Evolutionary conservation across 2,797 vertebrate genomes (phyloP).

Genomic region (Botia almorhae): DNA sequence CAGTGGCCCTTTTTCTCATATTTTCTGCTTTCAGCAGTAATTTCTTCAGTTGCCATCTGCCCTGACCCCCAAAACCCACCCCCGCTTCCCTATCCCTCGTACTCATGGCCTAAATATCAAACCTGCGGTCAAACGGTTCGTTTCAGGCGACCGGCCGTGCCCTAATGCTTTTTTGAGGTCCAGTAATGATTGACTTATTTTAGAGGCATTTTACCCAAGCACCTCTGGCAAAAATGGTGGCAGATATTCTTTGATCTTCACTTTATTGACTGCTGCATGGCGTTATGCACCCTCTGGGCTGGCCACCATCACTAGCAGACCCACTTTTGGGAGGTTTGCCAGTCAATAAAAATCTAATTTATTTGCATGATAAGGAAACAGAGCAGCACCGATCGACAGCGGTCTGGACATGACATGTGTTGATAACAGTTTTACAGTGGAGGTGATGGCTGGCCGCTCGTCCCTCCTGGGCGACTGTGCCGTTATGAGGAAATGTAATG

Average conservation of each 20-base stretch:
- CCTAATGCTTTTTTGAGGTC: constrained; percentile 7
- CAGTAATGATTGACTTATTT: constrained; percentile 59
- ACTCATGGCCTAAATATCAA: not conserved
- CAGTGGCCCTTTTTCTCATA: not conserved
- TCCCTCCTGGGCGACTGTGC: not conserved
- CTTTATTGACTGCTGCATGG: constrained; percentile 54
- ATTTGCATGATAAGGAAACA: constrained; percentile 56
- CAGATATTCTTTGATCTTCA: constrained; percentile 51
- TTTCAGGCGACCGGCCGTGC: constrained; percentile 10
- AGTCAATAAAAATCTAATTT: constrained; percentile 41
- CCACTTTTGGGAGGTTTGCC: constrained; percentile 38
- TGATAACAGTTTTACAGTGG: constrained; percentile 21
- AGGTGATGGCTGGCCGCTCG: not conserved
- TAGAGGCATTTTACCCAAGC: constrained; percentile 49
- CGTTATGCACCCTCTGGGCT: constrained; percentile 26
- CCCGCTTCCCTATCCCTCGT: not conserved
- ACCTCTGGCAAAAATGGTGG: constrained; percentile 47
- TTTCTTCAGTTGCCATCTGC: constrained; percentile 8
- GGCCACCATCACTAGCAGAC: constrained; percentile 34
- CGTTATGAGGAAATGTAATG: not conserved
- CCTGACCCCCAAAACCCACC: not conserved
- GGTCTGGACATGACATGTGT: constrained; percentile 43
- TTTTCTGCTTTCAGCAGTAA: constrained; percentile 18
- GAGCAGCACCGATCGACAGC: constrained; percentile 32
- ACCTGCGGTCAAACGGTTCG: constrained; percentile 10